phyloP scores from a whole-genome alignment of 2,113 vertebrate genomes.

The Myotis lucifugus region DNA sequence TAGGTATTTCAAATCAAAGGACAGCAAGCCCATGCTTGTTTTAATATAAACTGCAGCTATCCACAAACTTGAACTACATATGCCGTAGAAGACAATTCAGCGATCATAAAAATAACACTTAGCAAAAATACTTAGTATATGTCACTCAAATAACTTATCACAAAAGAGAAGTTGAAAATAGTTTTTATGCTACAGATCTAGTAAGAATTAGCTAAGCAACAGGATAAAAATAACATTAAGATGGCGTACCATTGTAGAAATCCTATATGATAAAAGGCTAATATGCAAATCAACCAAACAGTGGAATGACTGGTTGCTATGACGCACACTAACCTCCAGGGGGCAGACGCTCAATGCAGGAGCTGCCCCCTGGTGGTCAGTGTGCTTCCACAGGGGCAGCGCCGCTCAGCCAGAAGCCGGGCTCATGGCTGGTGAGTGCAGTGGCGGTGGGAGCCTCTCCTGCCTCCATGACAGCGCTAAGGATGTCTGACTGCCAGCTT shows the following conservation, averaged over 20 bases:
- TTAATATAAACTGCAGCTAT: background rate
- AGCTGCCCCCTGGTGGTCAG: too few relatives aligned
- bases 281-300: too few relatives aligned
- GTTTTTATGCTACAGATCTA: background rate
- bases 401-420: too few relatives aligned
- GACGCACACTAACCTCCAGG: rapidly evolving
- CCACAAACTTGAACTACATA: background rate
- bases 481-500: too few relatives aligned
- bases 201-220: background rate
- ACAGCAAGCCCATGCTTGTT: background rate
- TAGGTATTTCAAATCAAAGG: background rate
- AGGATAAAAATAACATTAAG: background rate
- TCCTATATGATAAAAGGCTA: too few relatives aligned
- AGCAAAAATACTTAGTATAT: background rate
- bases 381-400: too few relatives aligned
- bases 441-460: too few relatives aligned
- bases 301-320: too few relatives aligned
- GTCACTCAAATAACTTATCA: background rate
- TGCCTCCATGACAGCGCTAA: too few relatives aligned
- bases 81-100: background rate
- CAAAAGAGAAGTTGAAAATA: background rate
- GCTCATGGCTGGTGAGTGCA: too few relatives aligned
- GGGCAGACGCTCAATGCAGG: too few relatives aligned
- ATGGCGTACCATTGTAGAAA: background rate
- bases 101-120: slow-evolving; percentile 9